These are phyloP conservation scores for Copidosoma aretas DNA, from an alignment of 2,888 invertebrate species.

Conservation along the genomic window DNA sequence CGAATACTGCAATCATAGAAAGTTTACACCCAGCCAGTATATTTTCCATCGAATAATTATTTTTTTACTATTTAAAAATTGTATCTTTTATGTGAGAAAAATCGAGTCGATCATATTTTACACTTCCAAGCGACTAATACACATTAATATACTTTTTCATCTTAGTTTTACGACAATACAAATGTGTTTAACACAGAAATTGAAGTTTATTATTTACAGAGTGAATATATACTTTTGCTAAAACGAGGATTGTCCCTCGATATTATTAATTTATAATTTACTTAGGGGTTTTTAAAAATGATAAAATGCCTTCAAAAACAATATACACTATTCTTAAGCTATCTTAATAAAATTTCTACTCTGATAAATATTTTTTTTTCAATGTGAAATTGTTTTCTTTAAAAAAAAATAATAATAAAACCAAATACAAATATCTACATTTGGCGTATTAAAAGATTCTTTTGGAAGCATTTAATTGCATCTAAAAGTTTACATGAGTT, in stretches of 20 bases:
- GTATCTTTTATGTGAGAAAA: background rate
- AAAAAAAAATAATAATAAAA: slow-evolving; percentile 5
- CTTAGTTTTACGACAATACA: slow-evolving; percentile 9
- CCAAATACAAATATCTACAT: slow-evolving; percentile 14
- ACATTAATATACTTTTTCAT: background rate
- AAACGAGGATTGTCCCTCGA: slow-evolving; percentile 8
- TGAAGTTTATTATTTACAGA: slow-evolving; percentile 25
- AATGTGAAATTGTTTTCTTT: slow-evolving; percentile 11
- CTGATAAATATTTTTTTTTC: slow-evolving; percentile 1
- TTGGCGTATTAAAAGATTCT: slow-evolving; percentile 21
- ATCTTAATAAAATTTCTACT: slow-evolving; percentile 7
- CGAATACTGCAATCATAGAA: no score
- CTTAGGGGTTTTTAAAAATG: slow-evolving; percentile 2
- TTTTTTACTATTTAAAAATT: background rate
- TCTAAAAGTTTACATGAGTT: slow-evolving; percentile 30
- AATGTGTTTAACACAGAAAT: slow-evolving; percentile 15
- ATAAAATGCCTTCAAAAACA: slow-evolving; percentile 20
- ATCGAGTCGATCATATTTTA: background rate
- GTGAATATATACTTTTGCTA: slow-evolving; percentile 5
- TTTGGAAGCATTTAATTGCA: slow-evolving; percentile 32
- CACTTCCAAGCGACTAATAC: background rate
- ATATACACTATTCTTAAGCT: slow-evolving; percentile 13
- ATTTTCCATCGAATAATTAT: no score
- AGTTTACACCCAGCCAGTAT: no score
- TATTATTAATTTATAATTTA: slow-evolving; percentile 8